phyloP scores from a whole-genome alignment of 2,797 vertebrate species.

The Cheirogaleus major region DNA sequence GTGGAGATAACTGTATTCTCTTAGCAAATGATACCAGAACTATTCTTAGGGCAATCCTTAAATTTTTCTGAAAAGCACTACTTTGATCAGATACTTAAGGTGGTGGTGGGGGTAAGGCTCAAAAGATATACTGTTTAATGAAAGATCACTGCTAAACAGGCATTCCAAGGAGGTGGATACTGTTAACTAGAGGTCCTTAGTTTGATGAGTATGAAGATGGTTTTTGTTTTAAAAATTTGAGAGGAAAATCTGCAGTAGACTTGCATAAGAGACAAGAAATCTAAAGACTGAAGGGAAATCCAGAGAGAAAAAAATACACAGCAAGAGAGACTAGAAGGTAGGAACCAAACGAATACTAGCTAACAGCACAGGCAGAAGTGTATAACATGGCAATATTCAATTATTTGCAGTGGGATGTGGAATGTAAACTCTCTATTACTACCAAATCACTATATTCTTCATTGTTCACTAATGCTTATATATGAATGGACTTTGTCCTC shows the following conservation, averaged over 20 bases:
- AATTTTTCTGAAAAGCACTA: not conserved
- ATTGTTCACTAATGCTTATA: not conserved
- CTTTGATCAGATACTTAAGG: not conserved
- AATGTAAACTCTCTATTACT: not conserved
- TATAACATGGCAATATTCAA: not conserved
- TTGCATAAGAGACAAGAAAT: not conserved
- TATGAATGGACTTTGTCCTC: not conserved
- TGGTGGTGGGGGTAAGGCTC: not conserved
- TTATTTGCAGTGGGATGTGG: not conserved
- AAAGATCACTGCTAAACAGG: not conserved
- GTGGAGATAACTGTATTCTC: not conserved
- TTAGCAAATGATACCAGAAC: not conserved
- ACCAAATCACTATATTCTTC: not conserved
- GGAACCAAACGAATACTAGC: no score
- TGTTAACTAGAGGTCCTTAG: not conserved
- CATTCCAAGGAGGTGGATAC: not conserved
- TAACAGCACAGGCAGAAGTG: not conserved
- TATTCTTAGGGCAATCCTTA: not conserved
- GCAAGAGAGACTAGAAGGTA: not conserved
- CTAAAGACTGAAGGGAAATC: not conserved
- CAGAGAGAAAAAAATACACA: not conserved
- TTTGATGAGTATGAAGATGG: not conserved
- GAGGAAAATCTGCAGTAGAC: not conserved
- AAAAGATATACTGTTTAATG: not conserved
- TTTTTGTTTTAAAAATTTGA: not conserved